Conservation (phyloP, 2,797 vertebrate species). For the Lophotriccus pileatus region DNA sequence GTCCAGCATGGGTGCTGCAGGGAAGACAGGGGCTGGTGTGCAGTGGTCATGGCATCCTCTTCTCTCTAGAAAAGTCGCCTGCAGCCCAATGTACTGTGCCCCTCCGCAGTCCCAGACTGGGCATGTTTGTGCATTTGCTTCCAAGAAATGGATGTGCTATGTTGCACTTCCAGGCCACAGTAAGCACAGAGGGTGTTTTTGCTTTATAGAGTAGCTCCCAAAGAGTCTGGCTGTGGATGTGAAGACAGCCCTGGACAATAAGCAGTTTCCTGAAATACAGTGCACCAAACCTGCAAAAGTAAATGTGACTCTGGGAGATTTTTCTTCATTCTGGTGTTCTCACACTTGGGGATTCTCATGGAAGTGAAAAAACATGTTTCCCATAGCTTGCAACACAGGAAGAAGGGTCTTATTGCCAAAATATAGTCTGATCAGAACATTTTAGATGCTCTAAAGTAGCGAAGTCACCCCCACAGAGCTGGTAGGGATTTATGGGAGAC, state of each 20-base stretch:
- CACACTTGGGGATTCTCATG: not conserved
- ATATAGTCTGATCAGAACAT: not conserved
- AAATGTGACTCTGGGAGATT: not conserved
- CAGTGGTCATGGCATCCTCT: not conserved
- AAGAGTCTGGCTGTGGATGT: not conserved
- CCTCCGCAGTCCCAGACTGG: not conserved
- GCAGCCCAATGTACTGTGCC: accelerated
- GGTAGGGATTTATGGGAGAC: not conserved
- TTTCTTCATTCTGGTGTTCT: not conserved
- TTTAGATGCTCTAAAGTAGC: not conserved
- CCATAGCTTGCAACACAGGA: not conserved
- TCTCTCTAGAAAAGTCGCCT: not conserved
- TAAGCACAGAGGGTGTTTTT: not conserved
- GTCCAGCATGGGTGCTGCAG: not conserved
- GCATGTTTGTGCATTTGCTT: not conserved
- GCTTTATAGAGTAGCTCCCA: not conserved
- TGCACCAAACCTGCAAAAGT: not conserved
- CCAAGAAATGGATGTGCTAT: not conserved
- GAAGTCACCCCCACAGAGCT: not conserved
- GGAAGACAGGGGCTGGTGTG: not conserved
- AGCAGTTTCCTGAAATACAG: not conserved
- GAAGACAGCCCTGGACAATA: not conserved
- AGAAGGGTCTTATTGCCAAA: not conserved
- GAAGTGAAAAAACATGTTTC: not conserved
- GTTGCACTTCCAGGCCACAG: not conserved